Evolutionary conservation across 2,888 invertebrate species (phyloP), one percentile per base, ranked within the genome.

Genomic region (Brenthis hecate): DNA sequence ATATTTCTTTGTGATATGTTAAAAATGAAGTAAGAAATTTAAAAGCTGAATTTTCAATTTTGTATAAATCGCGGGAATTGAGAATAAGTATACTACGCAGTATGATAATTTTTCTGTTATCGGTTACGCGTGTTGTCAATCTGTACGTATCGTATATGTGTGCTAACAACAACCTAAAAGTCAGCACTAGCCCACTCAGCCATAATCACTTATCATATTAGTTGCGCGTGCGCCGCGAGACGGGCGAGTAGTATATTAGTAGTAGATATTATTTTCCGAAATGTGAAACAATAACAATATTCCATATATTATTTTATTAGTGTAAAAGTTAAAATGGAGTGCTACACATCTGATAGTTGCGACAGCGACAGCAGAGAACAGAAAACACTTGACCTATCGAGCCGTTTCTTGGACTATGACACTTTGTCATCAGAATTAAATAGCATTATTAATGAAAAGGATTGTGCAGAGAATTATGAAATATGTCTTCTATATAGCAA

Each of bases 401-500:
- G 78, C 75, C 87, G 88, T 78, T 79, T 94, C 81, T 84, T 96
- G 78, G 94, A 95, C 76, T 88, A 94, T 47, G 85, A 91, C 71
- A 94, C 94, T 74, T 93, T 95, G 77, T 83, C 87, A 63, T 81
- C 82, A 63, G 95, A 96, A 81, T 88, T 97, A 64, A 86, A 93
- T 72, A 90, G 92, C 76, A 94, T 95, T 77, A 94, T 94, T 72
- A 93, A 94, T 56, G 94, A 95, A 75, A 94, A 94, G 81, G 91
- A 94, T 80, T 91, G 91, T 76, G 89, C 90, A 76, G 89, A 92
- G 76, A 93, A 93, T 76, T 94, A 96, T 74, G 96, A 97, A 84
- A 96, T 96, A 60, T 93, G 99, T 73, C 94, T 97, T 72, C 93
- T 99, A 1, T 96, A 98, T 87, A 97, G 97, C 85, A 99, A 99